A percentile compares a stretch with the other conserved stretches of the same genome.
Conservation (phyloP, 2,113 vertebrate genomes). For the Catharus minimus region DNA sequence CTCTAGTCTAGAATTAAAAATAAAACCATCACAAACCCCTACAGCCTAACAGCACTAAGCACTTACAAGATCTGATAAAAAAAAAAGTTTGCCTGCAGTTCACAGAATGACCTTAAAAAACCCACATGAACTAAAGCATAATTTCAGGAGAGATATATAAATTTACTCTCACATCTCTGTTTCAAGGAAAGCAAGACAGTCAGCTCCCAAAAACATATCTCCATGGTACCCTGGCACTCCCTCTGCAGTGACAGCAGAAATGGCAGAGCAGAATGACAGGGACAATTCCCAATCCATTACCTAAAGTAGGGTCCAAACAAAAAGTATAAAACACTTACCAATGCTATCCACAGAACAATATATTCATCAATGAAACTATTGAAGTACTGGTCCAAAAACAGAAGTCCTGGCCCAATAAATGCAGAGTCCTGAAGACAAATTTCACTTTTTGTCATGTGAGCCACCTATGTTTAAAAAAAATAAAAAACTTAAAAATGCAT, state of each 20-base stretch:
- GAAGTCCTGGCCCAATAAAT: slow-evolving; percentile 92
- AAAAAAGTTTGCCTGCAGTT: not conserved
- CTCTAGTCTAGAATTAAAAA: not conserved
- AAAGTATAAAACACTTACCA: slow-evolving; percentile 75
- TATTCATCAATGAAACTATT: slow-evolving; percentile 93
- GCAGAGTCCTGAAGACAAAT: slow-evolving; percentile 90
- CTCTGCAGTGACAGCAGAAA: not conserved
- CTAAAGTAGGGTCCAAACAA: not conserved
- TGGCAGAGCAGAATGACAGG: not conserved
- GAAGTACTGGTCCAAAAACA: slow-evolving; percentile 97
- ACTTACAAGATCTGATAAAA: not conserved
- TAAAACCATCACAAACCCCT: not conserved
- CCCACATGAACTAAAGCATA: not conserved
- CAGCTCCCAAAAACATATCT: not conserved
- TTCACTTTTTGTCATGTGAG: slow-evolving; percentile 98
- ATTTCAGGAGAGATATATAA: not conserved
- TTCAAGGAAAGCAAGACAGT: not conserved
- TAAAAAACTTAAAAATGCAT: not conserved
- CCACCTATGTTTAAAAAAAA: slow-evolving; percentile 74
- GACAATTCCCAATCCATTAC: not conserved
- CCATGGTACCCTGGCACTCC: not conserved
- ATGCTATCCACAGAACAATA: slow-evolving; percentile 89
- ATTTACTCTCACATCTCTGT: not conserved
- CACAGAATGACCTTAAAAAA: not conserved
- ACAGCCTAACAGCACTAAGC: not conserved